These are phyloP conservation scores for Felis catus DNA, from an alignment of 2,113 vertebrate species.

Conservation along the genomic window DNA sequence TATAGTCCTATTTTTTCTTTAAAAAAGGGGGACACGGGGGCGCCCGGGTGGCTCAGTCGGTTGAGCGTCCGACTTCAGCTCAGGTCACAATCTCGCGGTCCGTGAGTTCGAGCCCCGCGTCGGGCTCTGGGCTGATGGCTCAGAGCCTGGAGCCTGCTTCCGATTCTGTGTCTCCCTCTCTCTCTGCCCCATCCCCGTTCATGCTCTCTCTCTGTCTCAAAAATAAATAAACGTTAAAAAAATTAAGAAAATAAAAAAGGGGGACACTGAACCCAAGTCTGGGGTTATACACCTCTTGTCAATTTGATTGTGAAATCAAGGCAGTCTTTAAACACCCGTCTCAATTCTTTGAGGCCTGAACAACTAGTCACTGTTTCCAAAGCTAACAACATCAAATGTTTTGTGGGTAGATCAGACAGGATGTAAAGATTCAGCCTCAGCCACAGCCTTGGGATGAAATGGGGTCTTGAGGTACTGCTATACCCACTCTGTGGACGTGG, in stretches of 20 bases:
- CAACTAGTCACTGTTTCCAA: neutral
- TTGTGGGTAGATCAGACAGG: neutral
- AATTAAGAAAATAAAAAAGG: neutral
- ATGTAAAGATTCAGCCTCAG: neutral
- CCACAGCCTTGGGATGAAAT: neutral
- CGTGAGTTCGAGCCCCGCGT: too few species aligned
- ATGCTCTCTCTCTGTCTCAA: too few species aligned
- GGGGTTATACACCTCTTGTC: neutral
- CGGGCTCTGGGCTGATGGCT: too few species aligned
- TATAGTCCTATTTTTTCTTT: neutral
- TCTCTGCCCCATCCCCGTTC: too few species aligned
- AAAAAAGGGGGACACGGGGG: too few species aligned
- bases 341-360: neutral
- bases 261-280: neutral
- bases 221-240: too few species aligned
- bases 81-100: too few species aligned
- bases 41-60: too few species aligned
- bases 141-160: too few species aligned
- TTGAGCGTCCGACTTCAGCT: too few species aligned
- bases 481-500: neutral
- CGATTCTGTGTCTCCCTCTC: too few species aligned
- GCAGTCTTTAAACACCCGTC: neutral
- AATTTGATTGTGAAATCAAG: neutral
- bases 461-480: fast-evolving
- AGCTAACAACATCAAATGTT: neutral